These are phyloP conservation scores for Drosophila ogumai DNA, from an alignment of 1,140 invertebrate genomes.

Conservation along the genomic window DNA sequence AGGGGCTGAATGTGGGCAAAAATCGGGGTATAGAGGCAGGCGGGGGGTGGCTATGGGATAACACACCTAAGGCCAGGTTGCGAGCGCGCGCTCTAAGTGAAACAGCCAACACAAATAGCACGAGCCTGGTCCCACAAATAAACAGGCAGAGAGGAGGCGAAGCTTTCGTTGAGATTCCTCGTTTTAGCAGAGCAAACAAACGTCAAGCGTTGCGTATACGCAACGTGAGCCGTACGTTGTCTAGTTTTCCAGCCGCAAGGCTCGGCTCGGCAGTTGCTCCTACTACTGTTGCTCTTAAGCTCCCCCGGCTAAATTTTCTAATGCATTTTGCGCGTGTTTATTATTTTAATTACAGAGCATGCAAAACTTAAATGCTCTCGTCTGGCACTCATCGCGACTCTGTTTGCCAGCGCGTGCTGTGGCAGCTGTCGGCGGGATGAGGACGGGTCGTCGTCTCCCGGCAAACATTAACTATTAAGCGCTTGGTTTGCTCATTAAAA, in stretches of 20 bases:
- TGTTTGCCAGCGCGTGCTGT: slow-evolving; percentile 54
- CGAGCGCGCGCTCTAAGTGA: slow-evolving; percentile 69
- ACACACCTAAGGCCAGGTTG: slow-evolving; percentile 63
- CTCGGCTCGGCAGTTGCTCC: slow-evolving; percentile 8
- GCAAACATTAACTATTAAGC: slow-evolving; percentile 76
- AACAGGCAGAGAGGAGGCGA: slow-evolving; percentile 16
- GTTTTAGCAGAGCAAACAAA: slow-evolving; percentile 65
- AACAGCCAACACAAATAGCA: slow-evolving; percentile 77
- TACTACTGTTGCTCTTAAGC: slow-evolving; percentile 21
- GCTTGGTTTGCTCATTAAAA: slow-evolving; percentile 75
- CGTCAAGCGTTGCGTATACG: slow-evolving; percentile 76
- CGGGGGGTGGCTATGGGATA: background rate
- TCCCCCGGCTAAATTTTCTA: slow-evolving; percentile 59
- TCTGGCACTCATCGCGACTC: slow-evolving; percentile 23
- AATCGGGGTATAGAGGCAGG: background rate
- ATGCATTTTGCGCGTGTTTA: slow-evolving; percentile 82
- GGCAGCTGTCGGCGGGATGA: slow-evolving; percentile 49
- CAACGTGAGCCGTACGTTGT: slow-evolving; percentile 62
- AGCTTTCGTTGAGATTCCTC: slow-evolving; percentile 21
- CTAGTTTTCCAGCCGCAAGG: slow-evolving; percentile 26
- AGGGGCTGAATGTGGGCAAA: background rate
- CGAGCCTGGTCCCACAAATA: slow-evolving; percentile 51
- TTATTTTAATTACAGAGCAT: slow-evolving; percentile 79
- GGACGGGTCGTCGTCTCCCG: background rate
- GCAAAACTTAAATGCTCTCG: slow-evolving; percentile 65